Percentiles rank a stretch among this genome's conserved stretches.
These are phyloP conservation scores for Fulmarus glacialis DNA, from an alignment of 2,113 vertebrate species.

Conservation along the genomic window DNA sequence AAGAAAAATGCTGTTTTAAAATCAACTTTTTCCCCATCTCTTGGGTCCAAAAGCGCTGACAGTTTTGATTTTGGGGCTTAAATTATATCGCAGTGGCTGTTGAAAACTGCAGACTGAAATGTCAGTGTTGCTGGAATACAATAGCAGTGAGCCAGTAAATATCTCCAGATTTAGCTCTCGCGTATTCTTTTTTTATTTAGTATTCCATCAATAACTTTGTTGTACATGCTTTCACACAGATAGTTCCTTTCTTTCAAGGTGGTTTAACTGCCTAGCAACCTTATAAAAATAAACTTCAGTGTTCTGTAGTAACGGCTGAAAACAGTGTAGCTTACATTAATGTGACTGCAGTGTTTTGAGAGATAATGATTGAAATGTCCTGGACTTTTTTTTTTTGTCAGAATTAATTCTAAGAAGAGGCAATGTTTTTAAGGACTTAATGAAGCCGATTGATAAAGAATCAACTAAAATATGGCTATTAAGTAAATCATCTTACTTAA, in stretches of 20 bases:
- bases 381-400: background rate
- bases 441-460: background rate
- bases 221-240: slow-evolving; percentile 22
- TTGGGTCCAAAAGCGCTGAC: background rate
- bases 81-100: background rate
- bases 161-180: background rate
- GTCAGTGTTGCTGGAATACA: slow-evolving; percentile 17
- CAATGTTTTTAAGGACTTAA: background rate
- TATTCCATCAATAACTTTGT: slow-evolving; percentile 53
- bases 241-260: slow-evolving; percentile 31
- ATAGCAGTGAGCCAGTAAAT: background rate
- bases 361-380: background rate
- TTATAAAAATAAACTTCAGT: slow-evolving; percentile 41
- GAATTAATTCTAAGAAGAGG: background rate
- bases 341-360: background rate
- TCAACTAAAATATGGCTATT: background rate
- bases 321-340: background rate
- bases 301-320: background rate
- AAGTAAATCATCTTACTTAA: background rate
- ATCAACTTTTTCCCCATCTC: background rate
- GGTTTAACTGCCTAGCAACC: slow-evolving; percentile 53
- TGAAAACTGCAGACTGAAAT: slow-evolving; percentile 33
- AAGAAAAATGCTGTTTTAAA: slow-evolving; percentile 4
- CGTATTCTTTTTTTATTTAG: background rate
- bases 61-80: slow-evolving; percentile 50